Evolutionary conservation across 30 jellyfish, hydroid and myxozoan species (phyloP), one percentile per base, ranked within the genome.

Genomic region (Turritopsis dohrnii): DNA sequence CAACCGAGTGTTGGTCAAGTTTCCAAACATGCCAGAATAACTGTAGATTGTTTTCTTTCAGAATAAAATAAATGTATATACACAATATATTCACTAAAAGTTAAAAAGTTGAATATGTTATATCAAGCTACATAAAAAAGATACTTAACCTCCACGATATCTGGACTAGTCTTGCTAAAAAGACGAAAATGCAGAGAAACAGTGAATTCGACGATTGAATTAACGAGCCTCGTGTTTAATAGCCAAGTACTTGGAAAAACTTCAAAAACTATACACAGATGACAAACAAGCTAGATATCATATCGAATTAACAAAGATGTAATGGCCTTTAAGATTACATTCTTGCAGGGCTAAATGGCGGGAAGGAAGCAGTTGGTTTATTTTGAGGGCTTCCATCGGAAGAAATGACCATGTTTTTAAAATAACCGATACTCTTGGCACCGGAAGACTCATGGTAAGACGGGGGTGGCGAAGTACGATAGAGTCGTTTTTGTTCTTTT

Each of bases 351-450:
- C 77, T 69, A 69, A 69, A 69, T 1, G 77, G 77, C 9, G 77
- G 77, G 19, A 69, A 69, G 30, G 31, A n/a, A 19, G 31, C 16
- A 19, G 77, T 8, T 5, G 9, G 77, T 19, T 69, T 69, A 19
- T 19, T 24, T 30, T 24, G 66, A 26, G 72, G 0, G 31, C n/a
- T n/a, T 23, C 71, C 71, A 27, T 77, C 85, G 21, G 85, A 22
- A 77, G 85, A 77, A 28, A 77, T 77, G 28, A 77, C 85, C 85
- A 77, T 77, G 27, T 77, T 77, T 29, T 60, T 53, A 77, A 77
- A 77, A 77, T 29, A 77, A 24, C 71, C 71, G 52, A 77, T 77
- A 77, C 53, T 29, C 8, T 53, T n/a, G 52, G 66, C 71, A 60
- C 29, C 85, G 30, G 52, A 28, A 1, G 23, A 20, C 71, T 21